phyloP scores from a whole-genome alignment of 2,888 invertebrate species.

The Arctia plantaginis region DNA sequence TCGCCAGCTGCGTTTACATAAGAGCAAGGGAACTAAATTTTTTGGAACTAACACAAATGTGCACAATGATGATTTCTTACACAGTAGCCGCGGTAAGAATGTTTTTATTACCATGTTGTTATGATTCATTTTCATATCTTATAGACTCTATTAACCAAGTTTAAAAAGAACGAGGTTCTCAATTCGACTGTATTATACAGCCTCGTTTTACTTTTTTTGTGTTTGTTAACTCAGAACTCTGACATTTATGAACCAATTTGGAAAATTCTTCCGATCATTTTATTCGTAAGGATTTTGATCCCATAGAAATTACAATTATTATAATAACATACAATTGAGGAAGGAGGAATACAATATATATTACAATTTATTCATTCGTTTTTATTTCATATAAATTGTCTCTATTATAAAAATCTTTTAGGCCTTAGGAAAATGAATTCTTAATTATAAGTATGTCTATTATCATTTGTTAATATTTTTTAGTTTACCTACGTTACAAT shows the following conservation, averaged over 20 bases:
- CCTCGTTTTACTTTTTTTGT: too few relatives aligned
- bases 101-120: neutral
- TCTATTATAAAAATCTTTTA: neutral
- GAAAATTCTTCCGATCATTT: too few relatives aligned
- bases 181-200: too few relatives aligned
- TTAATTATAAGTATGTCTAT: neutral
- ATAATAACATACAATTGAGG: too few relatives aligned
- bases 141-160: too few relatives aligned
- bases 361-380: neutral
- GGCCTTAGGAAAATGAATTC: neutral
- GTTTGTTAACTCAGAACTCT: too few relatives aligned
- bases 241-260: too few relatives aligned
- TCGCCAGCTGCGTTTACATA: neutral
- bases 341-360: neutral
- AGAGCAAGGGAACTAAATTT: neutral
- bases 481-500: slow-evolving; percentile 19
- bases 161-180: too few relatives aligned
- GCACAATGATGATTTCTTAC: neutral
- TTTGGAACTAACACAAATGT: neutral
- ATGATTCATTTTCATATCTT: too few relatives aligned
- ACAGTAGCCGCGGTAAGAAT: neutral
- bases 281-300: too few relatives aligned
- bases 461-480: neutral
- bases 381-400: neutral
- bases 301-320: too few relatives aligned